phyloP scores from a whole-genome alignment of 2,113 vertebrate genomes.

The Ceratotherium simum region DNA sequence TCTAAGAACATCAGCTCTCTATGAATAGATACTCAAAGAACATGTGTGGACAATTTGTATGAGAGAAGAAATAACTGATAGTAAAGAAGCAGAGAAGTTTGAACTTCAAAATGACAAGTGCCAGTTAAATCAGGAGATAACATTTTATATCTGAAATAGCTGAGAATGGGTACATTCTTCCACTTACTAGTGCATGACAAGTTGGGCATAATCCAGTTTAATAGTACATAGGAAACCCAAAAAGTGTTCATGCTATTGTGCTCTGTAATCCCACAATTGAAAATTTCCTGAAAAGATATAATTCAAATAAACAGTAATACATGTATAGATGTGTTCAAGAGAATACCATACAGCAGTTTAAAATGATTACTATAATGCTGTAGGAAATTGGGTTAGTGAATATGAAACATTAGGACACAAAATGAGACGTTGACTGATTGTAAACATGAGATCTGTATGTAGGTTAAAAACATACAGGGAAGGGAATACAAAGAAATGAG shows the following conservation, averaged over 20 bases:
- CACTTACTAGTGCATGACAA: not conserved
- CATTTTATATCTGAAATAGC: conserved; percentile 10
- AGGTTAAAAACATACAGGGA: not conserved
- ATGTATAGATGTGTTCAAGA: not conserved
- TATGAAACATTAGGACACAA: not conserved
- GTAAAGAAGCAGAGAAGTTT: conserved; percentile 15
- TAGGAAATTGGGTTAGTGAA: not conserved
- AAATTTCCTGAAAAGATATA: not conserved
- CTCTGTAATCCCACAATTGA: not conserved
- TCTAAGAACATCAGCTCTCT: not conserved
- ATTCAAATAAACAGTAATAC: not conserved
- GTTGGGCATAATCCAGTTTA: not conserved
- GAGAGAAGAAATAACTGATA: not conserved
- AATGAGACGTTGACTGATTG: not conserved
- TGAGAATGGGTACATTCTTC: not conserved
- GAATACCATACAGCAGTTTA: not conserved
- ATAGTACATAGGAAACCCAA: not conserved
- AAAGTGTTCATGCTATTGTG: not conserved
- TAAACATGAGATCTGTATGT: not conserved
- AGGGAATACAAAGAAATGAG: not conserved
- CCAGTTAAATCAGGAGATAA: not conserved
- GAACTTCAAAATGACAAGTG: not conserved
- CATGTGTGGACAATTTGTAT: not conserved
- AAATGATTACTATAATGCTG: not conserved
- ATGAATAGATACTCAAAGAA: not conserved